Evolutionary conservation across 2,888 invertebrate genomes (phyloP).

Genomic region (Brassicogethes aeneus): DNA sequence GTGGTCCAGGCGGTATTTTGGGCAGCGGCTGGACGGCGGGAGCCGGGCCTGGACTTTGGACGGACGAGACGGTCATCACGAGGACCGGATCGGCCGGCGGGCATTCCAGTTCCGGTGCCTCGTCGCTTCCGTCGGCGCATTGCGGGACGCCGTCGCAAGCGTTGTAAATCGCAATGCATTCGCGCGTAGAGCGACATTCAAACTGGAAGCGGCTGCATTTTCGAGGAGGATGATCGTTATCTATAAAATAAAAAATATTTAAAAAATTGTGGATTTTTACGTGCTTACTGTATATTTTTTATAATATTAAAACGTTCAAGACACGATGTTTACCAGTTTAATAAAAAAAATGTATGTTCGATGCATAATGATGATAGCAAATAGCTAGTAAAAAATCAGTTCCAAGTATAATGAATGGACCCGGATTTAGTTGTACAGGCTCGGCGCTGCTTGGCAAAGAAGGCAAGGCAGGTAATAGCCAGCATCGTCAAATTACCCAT

Average conservation of each 20-base stretch:
- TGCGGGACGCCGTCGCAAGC: conserved; percentile 91
- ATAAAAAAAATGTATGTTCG: too few relatives aligned
- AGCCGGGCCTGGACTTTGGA: conserved; percentile 24
- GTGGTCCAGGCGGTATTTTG: background rate
- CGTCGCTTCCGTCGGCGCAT: conserved; percentile 86
- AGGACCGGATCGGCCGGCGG: conserved; percentile 41
- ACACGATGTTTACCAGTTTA: too few relatives aligned
- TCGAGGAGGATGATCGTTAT: conserved; percentile 30
- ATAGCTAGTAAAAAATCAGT: too few relatives aligned
- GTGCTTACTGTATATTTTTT: too few relatives aligned
- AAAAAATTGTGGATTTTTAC: too few relatives aligned
- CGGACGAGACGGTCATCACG: conserved; percentile 35
- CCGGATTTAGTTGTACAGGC: too few relatives aligned
- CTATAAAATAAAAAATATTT: background rate
- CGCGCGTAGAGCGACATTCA: conserved; percentile 73
- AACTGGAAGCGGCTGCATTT: conserved; percentile 81
- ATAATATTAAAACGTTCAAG: too few relatives aligned
- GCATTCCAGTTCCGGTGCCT: conserved; percentile 75
- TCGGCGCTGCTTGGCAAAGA: too few relatives aligned
- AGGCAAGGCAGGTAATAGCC: too few relatives aligned
- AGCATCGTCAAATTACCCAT: too few relatives aligned
- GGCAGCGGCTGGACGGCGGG: background rate
- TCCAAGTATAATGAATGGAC: too few relatives aligned
- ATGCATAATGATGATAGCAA: too few relatives aligned
- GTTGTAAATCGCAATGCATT: conserved; percentile 92